These are phyloP conservation scores for Hippoglossus hippoglossus DNA, from an alignment of 2,797 vertebrate genomes.

Conservation along the genomic window DNA sequence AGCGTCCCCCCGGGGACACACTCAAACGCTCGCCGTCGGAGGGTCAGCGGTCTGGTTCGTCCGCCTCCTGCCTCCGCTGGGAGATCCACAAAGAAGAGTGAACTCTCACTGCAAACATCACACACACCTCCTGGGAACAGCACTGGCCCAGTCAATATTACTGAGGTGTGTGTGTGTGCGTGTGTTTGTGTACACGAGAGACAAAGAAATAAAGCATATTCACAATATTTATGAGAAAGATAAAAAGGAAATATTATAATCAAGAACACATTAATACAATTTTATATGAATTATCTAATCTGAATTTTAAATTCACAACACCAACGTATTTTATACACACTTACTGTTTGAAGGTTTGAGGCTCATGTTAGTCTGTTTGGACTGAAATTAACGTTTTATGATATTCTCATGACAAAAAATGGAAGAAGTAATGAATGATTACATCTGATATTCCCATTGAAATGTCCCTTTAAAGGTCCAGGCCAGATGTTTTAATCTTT, in stretches of 20 bases:
- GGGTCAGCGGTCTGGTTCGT: conserved; percentile 47
- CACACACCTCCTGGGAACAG: conserved; percentile 47
- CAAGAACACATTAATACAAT: conserved; percentile 19
- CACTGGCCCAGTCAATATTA: conserved; percentile 42
- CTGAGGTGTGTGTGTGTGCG: conserved; percentile 14
- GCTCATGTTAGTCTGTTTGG: not conserved
- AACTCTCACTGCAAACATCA: conserved; percentile 43
- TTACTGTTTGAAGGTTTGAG: not conserved
- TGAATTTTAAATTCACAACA: not conserved
- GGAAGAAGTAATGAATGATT: too few species aligned
- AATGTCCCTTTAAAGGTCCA: not conserved
- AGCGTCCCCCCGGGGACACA: conserved; percentile 4
- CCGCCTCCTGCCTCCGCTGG: conserved; percentile 11
- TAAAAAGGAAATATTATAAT: conserved; percentile 43
- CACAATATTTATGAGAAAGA: conserved; percentile 18
- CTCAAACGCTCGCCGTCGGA: conserved; percentile 39
- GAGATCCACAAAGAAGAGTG: conserved; percentile 38
- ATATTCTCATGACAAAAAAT: too few species aligned
- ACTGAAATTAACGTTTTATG: not conserved
- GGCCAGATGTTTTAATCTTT: not conserved
- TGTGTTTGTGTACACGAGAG: not conserved
- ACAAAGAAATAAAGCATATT: not conserved
- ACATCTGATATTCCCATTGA: not conserved
- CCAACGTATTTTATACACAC: not conserved
- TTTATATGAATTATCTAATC: not conserved